phyloP scores from a whole-genome alignment of 2,113 vertebrate genomes.

The Thalassarche chlororhynchos region DNA sequence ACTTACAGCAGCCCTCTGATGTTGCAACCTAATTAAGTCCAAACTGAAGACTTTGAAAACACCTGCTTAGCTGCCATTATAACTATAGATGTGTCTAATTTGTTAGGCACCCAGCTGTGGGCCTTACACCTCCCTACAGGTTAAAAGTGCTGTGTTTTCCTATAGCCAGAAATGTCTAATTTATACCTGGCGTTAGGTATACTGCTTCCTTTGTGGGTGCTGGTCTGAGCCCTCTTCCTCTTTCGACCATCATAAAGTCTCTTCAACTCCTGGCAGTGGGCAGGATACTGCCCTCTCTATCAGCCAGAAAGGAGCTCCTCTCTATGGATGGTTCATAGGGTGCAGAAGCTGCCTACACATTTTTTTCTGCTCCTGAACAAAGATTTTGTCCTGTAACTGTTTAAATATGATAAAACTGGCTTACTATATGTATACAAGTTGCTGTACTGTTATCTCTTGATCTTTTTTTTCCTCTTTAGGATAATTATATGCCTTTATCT shows the following conservation, averaged over 20 bases:
- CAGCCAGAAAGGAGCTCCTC: background rate
- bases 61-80: background rate
- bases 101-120: background rate
- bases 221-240: background rate
- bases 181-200: background rate
- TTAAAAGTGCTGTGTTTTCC: fast-evolving
- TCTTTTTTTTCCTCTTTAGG: background rate
- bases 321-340: background rate
- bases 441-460: background rate
- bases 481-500: background rate
- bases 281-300: background rate
- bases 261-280: background rate
- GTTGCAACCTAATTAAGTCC: background rate
- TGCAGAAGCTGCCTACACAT: background rate
- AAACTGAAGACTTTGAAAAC: background rate
- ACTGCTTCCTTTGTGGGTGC: background rate
- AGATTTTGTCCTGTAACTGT: background rate
- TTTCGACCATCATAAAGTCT: background rate
- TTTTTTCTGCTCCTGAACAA: background rate
- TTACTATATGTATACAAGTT: background rate
- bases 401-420: background rate
- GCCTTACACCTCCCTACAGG: background rate
- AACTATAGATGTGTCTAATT: background rate
- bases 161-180: background rate
- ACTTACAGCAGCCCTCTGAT: background rate